phyloP scores from a whole-genome alignment of 35 echinoderm and acorn worm genomes.

The Ptychodera flava region DNA sequence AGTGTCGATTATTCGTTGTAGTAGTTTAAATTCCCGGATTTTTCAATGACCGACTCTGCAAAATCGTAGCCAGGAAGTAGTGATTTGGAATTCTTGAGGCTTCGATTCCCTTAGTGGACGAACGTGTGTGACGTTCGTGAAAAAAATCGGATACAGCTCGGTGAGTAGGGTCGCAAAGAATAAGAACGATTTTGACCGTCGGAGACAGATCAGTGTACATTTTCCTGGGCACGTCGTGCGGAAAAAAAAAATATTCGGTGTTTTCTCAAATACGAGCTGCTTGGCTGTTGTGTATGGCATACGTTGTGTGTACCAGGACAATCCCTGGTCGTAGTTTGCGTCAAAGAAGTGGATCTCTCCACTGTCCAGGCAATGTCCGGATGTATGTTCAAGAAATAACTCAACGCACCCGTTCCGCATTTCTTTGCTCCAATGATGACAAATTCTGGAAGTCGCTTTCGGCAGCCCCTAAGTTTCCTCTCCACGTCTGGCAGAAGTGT shows the following conservation, averaged over 20 bases:
- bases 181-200: too few species aligned
- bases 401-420: too few species aligned
- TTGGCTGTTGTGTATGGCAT: constrained; percentile 71
- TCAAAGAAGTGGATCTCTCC: constrained; percentile 2
- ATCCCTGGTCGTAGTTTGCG: constrained; percentile 7
- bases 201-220: too few species aligned
- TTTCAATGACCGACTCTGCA: constrained; percentile 1
- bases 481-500: too few species aligned
- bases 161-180: too few species aligned
- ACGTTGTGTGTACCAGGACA: constrained; percentile 53
- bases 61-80: constrained; percentile 8
- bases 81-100: too few species aligned
- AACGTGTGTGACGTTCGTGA: too few species aligned
- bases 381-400: constrained; percentile 28
- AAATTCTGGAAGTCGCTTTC: constrained; percentile 20
- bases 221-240: constrained; percentile 19
- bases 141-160: constrained; percentile 43
- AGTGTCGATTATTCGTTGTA: constrained; percentile 22
- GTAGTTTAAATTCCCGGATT: constrained; percentile 12
- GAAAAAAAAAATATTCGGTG: constrained; percentile 65
- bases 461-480: too few species aligned
- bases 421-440: constrained; percentile 46
- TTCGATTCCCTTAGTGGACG: too few species aligned
- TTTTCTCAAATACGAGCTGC: too few species aligned
- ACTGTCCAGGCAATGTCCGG: constrained; percentile 10